These are phyloP conservation scores for Aradophagus sp. DNA, from an alignment of 1,140 invertebrate genomes.

Conservation along the genomic window DNA sequence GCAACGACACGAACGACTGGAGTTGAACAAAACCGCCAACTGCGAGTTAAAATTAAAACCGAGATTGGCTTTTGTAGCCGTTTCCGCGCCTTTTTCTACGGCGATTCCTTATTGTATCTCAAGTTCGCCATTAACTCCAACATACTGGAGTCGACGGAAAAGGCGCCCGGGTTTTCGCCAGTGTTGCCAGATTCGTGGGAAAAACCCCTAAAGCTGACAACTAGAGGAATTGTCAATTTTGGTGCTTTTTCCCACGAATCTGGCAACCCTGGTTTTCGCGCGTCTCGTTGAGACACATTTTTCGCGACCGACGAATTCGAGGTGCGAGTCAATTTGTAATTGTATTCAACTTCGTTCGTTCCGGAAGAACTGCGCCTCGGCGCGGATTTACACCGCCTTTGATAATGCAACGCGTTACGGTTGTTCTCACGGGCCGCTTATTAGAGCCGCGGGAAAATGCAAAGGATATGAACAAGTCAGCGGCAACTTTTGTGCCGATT, in stretches of 20 bases:
- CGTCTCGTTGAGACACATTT: constrained; percentile 16
- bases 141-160: no score
- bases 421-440: no score
- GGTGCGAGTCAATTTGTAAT: constrained; percentile 26
- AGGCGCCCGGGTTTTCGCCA: no score
- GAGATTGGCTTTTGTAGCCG: constrained; percentile 45
- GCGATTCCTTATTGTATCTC: constrained; percentile 32
- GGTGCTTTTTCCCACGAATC: no score
- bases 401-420: constrained; percentile 13
- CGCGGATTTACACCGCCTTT: constrained; percentile 9
- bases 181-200: no score
- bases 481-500: no score
- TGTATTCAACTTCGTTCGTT: no score
- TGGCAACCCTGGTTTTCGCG: no score
- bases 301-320: constrained; percentile 7
- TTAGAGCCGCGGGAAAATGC: no score
- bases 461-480: no score
- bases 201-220: no score
- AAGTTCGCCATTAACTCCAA: constrained; percentile 27
- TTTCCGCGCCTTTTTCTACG: constrained; percentile 34
- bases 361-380: not conserved
- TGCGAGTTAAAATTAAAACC: constrained; percentile 56
- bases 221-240: no score
- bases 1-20: constrained; percentile 54
- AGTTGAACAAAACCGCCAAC: constrained; percentile 51